Percentiles rank a stretch among this genome's conserved stretches.
Evolutionary conservation across 2,888 invertebrate species (phyloP).

Genomic region (Colletes collaris): DNA sequence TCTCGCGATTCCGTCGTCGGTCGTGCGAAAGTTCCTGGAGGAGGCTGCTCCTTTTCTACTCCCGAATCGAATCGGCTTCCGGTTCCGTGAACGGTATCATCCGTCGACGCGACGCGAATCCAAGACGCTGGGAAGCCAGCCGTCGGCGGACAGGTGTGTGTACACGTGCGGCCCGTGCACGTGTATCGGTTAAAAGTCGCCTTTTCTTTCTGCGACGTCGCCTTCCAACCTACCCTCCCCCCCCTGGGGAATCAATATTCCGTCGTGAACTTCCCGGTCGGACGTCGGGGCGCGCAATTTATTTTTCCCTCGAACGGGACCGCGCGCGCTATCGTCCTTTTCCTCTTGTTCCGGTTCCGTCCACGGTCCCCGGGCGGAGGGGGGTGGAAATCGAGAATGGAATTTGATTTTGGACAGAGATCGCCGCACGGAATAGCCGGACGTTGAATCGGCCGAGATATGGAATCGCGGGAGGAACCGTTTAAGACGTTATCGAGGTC

Average conservation of each 20-base stretch:
- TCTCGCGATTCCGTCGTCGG: constrained; percentile 70
- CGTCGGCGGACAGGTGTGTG: constrained; percentile 14
- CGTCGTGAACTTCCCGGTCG: constrained; percentile 50
- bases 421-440: constrained; percentile 42
- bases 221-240: constrained; percentile 4
- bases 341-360: constrained; percentile 30
- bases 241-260: constrained; percentile 71
- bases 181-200: constrained; percentile 63
- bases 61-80: constrained; percentile 68
- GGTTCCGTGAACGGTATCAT: constrained; percentile 69
- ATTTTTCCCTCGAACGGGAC: constrained; percentile 54
- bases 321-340: constrained; percentile 47
- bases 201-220: constrained; percentile 47
- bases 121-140: constrained; percentile 41
- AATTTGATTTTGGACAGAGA: constrained; percentile 64
- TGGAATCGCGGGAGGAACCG: not conserved
- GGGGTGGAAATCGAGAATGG: constrained; percentile 60
- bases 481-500: not conserved
- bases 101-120: constrained; percentile 68
- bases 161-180: constrained; percentile 17
- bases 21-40: constrained; percentile 69
- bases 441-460: constrained; percentile 27
- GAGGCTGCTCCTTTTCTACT: constrained; percentile 42
- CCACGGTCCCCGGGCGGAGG: constrained; percentile 16
- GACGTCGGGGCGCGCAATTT: constrained; percentile 63